phyloP scores from a whole-genome alignment of 2,797 vertebrate species.

The Epinephelus awoara region DNA sequence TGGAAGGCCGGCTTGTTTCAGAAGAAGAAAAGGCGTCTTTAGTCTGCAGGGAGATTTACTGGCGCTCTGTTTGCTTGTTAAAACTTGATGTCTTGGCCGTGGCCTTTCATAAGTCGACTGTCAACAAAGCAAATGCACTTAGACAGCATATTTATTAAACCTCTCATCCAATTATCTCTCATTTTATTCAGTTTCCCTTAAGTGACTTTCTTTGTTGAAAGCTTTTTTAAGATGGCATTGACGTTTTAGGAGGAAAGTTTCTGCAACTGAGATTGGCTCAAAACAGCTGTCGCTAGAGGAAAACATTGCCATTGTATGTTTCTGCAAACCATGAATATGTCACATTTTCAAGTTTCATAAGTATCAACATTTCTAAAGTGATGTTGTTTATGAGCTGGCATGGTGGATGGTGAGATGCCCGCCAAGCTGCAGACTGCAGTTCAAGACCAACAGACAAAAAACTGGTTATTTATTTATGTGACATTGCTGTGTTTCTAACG shows the following conservation, averaged over 20 bases:
- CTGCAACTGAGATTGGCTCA: not conserved
- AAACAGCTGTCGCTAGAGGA: not conserved
- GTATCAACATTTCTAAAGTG: too few species aligned
- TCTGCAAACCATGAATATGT: too few species aligned
- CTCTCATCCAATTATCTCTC: constrained; percentile 17
- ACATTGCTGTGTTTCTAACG: too few species aligned
- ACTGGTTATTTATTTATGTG: too few species aligned
- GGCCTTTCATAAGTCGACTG: not conserved
- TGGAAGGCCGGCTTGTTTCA: not conserved
- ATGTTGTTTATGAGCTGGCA: too few species aligned
- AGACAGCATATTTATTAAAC: constrained; percentile 1
- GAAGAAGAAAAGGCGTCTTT: not conserved
- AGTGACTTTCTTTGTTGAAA: constrained; percentile 15
- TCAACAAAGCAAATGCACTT: not conserved
- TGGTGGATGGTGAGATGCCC: too few species aligned
- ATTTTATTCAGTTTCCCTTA: not conserved
- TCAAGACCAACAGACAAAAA: too few species aligned
- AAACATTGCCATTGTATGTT: too few species aligned
- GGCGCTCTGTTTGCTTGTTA: not conserved
- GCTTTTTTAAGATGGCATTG: not conserved
- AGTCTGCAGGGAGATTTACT: not conserved
- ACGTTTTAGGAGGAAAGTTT: not conserved
- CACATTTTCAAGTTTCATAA: too few species aligned
- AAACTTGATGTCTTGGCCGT: not conserved
- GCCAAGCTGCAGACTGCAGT: too few species aligned